A percentile compares a stretch with the other conserved stretches of the same genome.
phyloP scores from a whole-genome alignment of 2,797 vertebrate genomes.

The Yasuhikotakia modesta region DNA sequence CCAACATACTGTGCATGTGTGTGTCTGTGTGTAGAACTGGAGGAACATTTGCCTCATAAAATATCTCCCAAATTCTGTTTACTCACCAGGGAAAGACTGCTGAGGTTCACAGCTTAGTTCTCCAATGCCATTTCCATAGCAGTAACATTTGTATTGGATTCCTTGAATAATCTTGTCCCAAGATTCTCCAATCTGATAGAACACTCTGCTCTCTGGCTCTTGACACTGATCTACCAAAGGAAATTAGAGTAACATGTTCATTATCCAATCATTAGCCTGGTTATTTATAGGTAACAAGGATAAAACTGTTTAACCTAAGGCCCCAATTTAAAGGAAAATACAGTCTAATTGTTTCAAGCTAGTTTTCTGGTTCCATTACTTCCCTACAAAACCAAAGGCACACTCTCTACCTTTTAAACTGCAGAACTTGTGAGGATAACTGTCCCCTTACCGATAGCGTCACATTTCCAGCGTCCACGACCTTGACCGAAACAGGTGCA shows the following conservation, averaged over 20 bases:
- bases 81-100: constrained; percentile 85
- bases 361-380: neutral
- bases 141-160: constrained; percentile 91
- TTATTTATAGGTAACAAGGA: neutral
- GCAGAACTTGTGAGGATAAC: neutral
- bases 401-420: neutral
- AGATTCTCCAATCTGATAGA: constrained; percentile 93
- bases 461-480: constrained; percentile 95
- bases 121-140: constrained; percentile 95
- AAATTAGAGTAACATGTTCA: constrained; percentile 30
- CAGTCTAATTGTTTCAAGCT: constrained; percentile 27
- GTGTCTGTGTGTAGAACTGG: neutral
- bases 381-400: neutral
- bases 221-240: constrained; percentile 90
- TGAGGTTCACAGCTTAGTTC: constrained; percentile 94
- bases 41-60: constrained; percentile 38
- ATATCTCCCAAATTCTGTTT: neutral
- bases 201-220: constrained; percentile 89
- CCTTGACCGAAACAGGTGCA: constrained; percentile 96
- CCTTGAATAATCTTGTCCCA: constrained; percentile 91
- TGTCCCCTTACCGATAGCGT: constrained; percentile 87
- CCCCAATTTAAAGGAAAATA: neutral
- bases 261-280: constrained; percentile 32
- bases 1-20: constrained; percentile 11
- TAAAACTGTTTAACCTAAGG: neutral